Evolutionary conservation across 2,113 vertebrate genomes (phyloP), one percentile per base, ranked within the genome.

Genomic region (Neodontobutis hainanensis): DNA sequence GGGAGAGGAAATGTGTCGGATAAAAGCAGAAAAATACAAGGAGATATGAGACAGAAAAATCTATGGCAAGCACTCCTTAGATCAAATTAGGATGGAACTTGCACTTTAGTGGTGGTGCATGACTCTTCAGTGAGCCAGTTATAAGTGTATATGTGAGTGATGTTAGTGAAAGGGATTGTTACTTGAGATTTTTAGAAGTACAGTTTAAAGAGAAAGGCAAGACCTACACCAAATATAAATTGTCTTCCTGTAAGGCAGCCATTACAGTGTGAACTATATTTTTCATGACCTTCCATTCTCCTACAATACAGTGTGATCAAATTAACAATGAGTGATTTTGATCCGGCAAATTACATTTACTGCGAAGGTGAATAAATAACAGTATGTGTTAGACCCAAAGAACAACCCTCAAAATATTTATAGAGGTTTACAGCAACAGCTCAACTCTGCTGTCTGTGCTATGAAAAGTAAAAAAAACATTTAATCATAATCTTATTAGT

Each of bases 151-250:
- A 14, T 56, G 15, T 35, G 50, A 49, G 63, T 51, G 32, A 52
- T n/a, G 14, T n/a, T 35, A 27, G 32, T 61, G 53, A 65, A 10
- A 68, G 50, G 47, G 64, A 44, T 56, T 77, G 64, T 76, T 38
- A 71, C 19, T 27, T 27, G 19, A 27, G 35, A 34, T 38, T 55
- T 40, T 55, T 51, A 36, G 34, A 55, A 35, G 52, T 36, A 55
- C 34, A 38, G 32, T 55, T 55, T 36, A 11, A 8, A 38, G 14
- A 34, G 52, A 55, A 55, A 38, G 34, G 52, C 52, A 36, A 36
- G 52, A 55, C 52, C 52, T 55, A 15, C 35, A 55, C 12, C 34
- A 36, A n/a, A 55, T 27, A 27, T 27, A 27, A 27, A 27, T 27
- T 27, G 19, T 27, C 19, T 27, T 27, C 1, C 19, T 27, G 19